Conservation (phyloP, 2,797 vertebrate genomes). For the Notolepis coatsorum region DNA sequence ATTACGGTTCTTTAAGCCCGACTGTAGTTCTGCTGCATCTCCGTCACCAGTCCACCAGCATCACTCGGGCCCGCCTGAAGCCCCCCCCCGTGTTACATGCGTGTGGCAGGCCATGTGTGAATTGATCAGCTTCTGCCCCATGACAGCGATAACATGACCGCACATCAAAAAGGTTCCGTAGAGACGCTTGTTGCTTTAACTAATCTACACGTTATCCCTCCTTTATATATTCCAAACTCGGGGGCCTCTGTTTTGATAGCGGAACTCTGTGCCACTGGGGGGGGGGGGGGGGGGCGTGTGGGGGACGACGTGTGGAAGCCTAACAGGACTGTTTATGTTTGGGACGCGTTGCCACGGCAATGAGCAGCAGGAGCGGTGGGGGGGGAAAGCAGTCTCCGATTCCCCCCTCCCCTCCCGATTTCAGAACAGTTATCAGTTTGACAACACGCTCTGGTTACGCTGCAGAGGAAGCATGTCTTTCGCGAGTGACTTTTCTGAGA, state of each 20-base stretch:
- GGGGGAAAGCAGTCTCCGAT: too few relatives aligned
- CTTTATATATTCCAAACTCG: slow-evolving; percentile 60
- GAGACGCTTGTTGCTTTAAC: slow-evolving; percentile 46
- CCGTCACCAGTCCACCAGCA: slow-evolving; percentile 30
- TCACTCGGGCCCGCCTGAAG: slow-evolving; percentile 23
- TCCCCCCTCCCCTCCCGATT: too few relatives aligned
- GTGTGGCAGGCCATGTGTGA: slow-evolving; percentile 36
- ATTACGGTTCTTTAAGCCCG: slow-evolving; percentile 65
- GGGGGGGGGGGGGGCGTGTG: too few relatives aligned
- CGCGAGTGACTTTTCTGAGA: not conserved
- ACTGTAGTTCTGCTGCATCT: slow-evolving; percentile 60
- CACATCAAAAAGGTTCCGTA: slow-evolving; percentile 42
- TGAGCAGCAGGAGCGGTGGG: slow-evolving; percentile 14
- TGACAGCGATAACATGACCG: slow-evolving; percentile 38
- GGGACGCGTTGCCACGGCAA: slow-evolving; percentile 27
- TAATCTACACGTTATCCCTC: slow-evolving; percentile 44
- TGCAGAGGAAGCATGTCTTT: slow-evolving; percentile 4
- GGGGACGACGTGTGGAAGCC: not conserved
- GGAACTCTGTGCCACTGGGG: slow-evolving; percentile 11
- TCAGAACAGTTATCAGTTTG: not conserved
- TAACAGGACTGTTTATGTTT: slow-evolving; percentile 16
- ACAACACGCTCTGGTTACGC: not conserved
- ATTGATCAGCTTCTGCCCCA: slow-evolving; percentile 34
- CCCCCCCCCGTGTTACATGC: not conserved
- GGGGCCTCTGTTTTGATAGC: slow-evolving; percentile 54